Base-by-base conservation (phyloP, 2,797 vertebrate species). In the Sebastes matsubarae region DNA sequence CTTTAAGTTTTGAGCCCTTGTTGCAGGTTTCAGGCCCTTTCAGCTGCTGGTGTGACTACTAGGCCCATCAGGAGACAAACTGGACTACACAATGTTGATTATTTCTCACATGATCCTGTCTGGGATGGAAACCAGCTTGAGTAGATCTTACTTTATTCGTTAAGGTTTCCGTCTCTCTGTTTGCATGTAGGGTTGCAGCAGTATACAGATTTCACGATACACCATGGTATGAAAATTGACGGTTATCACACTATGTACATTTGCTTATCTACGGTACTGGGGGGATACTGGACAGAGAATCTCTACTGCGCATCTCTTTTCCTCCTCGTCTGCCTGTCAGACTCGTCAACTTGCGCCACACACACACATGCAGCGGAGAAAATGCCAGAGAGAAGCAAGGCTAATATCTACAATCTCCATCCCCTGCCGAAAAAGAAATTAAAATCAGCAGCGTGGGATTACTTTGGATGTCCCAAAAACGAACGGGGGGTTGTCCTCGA, bases 81-180 rank as follows among this genome's bases (percentile, higher is more conserved):
- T 25, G 52, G 60, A 75, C 65, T 46, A 18, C 0, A 46, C 42
- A 46, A 46, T 46, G 42, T 57, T 65, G 42, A 72, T 84, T 68
- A 64, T 66, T 75, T 75, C 57, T 18, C 25, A 18, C 16, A 58
- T 60, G 25, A 73, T 81, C 61, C 29, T 18, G n/a, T 76, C 55
- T 77, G 61, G 36, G 13, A 68, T 10, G 12, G 54, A 16, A 70
- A 75, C 36, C 22, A 59, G 36, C 60, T 50, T 22, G 22, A 83
- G 58, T 57, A 77, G 46, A 78, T 83, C 74, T 82, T 42, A 80
- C 57, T 80, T 75, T 67, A 22, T 79, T 84, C 64, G 27, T 84
- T 81, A 82, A 80, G 25, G 64, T 54, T 61, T 71, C 34, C 25
- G 20, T 78, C 29, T 79, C 12, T 38, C 52, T 77, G 50, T 52